These are phyloP conservation scores for Pollenia labialis DNA, from an alignment of 2,888 invertebrate species.

Conservation along the genomic window DNA sequence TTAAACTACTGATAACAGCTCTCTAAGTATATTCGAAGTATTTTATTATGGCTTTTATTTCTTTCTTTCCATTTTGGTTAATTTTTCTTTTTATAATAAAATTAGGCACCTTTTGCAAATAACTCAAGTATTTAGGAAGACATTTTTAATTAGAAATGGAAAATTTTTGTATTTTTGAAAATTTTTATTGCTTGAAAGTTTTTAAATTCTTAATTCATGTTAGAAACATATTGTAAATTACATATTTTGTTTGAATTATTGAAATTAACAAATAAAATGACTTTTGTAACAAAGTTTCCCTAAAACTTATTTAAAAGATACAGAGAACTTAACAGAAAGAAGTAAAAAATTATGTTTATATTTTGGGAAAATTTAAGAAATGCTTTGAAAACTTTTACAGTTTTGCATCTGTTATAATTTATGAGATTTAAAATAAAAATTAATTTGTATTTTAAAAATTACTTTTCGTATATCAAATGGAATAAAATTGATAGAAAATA, in stretches of 20 bases:
- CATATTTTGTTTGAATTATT: conserved; percentile 22
- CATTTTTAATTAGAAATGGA: background rate
- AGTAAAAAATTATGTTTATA: conserved; percentile 3
- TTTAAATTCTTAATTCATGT: background rate
- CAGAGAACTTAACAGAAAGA: background rate
- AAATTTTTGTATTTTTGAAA: background rate
- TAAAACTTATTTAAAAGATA: background rate
- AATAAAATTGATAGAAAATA: no score
- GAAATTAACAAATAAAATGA: background rate
- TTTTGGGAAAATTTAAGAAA: background rate
- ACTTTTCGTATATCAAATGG: no score
- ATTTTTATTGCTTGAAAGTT: conserved; percentile 10
- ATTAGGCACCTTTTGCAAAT: conserved; percentile 30
- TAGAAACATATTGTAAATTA: background rate
- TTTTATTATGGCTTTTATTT: conserved; percentile 16
- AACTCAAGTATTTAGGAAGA: background rate
- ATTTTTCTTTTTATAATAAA: background rate
- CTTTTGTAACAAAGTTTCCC: conserved; percentile 13
- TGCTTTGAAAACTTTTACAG: background rate
- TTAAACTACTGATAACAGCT: background rate
- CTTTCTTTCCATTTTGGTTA: background rate
- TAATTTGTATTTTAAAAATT: no score
- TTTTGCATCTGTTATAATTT: background rate
- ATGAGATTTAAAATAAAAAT: background rate
- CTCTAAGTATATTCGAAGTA: conserved; percentile 10